Evolutionary conservation across 2,113 vertebrate genomes (phyloP), one percentile per base, ranked within the genome.

Genomic region (Apaloderma vittatum): DNA sequence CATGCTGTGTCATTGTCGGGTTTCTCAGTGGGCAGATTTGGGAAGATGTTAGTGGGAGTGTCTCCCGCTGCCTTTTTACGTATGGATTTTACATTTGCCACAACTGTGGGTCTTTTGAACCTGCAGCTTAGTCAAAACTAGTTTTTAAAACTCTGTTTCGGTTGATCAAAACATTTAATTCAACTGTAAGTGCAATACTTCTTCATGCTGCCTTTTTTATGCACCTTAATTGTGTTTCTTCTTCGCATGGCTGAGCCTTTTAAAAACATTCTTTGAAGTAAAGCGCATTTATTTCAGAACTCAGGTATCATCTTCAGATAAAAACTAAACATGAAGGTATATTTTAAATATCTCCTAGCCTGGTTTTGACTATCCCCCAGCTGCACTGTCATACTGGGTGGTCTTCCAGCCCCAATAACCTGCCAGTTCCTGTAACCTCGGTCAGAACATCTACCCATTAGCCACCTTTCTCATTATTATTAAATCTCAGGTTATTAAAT

Each of bases 1-100:
- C 0, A 2, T 22, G 18, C 58, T 17, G 13, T 16, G 46, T 23
- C 4, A 1, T 24, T 21, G 59, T 4, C 32, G 30, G 51, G n/a
- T 79, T 84, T 57, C 59, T 61, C 54, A 5, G 52, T 3, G 2
- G 30, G 55, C 22, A 20, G 63, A 36, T 57, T 43, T 48, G 20
- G 16, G 32, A 36, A 24, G 46, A 36, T 37, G 55, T 16, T 45
- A 24, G 21, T 0, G 23, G 48, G 63, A 71, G 46, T 12, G 16
- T 30, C 49, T 34, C 23, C 21, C 1, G 1, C 21, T 68, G 62
- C 55, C 36, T 65, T 76, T 82, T 54, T 30, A 15, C 13, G 30
- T 27, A 3, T 8, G 5, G 11, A 26, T 27, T 68, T 34, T 65
- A 27, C 70, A 16, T 58, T 76, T 45, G 20, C 55, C 0, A 0